Conservation (phyloP, 1,140 invertebrate species). For the Streblospio benedicti region DNA sequence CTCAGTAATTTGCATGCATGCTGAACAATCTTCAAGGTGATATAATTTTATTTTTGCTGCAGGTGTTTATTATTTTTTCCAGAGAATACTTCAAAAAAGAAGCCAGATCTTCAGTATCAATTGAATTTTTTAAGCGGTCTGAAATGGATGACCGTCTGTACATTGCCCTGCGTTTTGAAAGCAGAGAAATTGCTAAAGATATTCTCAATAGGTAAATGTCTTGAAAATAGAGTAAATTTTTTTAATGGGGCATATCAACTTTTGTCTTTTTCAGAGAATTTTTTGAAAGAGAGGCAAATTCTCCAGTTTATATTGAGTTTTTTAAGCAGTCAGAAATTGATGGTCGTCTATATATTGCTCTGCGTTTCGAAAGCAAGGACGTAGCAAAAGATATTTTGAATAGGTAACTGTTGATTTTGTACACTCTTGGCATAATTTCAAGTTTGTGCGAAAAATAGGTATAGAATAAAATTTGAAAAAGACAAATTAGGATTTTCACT, state of each 20-base stretch:
- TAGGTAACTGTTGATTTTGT: conserved; percentile 8
- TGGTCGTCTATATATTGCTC: conserved; percentile 13
- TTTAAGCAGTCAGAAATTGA: conserved; percentile 16
- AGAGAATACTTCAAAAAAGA: conserved; percentile 12
- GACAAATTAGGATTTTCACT: no score
- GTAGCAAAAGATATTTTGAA: conserved; percentile 17
- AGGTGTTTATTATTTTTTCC: not conserved
- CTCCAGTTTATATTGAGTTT: no score
- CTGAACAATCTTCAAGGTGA: no score
- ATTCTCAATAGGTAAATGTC: conserved; percentile 11
- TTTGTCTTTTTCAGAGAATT: no score
- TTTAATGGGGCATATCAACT: no score
- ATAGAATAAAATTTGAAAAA: no score
- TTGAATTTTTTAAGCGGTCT: conserved; percentile 17
- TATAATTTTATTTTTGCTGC: not conserved
- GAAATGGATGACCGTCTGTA: conserved; percentile 13
- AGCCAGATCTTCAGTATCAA: no score
- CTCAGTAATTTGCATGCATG: no score
- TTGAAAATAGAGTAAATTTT: not conserved
- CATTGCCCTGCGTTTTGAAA: conserved; percentile 17
- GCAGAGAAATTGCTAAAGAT: conserved; percentile 15
- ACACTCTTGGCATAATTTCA: no score
- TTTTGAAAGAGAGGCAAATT: no score
- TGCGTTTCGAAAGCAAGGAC: conserved; percentile 15
- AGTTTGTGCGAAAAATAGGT: no score